Conservation (phyloP, 2,113 vertebrate genomes). For the Lophius piscatorius region DNA sequence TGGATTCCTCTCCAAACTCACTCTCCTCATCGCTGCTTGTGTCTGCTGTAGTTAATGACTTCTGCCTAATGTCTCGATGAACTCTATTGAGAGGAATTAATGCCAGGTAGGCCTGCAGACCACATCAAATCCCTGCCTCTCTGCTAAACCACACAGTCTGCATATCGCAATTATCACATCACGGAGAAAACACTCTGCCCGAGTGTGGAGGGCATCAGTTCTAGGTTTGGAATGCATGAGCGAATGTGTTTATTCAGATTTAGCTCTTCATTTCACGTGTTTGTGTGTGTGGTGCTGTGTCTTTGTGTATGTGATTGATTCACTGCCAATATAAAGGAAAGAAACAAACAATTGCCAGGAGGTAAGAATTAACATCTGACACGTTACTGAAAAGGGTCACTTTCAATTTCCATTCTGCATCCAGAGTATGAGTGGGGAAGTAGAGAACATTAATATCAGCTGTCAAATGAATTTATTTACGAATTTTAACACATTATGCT, state of each 20-base stretch:
- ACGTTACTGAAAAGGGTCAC: constrained; percentile 33
- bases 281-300: constrained; percentile 4
- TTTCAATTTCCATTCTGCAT: constrained; percentile 40
- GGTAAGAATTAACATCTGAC: constrained; percentile 41
- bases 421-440: neutral
- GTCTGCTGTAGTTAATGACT: constrained; percentile 65
- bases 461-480: constrained; percentile 51
- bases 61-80: constrained; percentile 71
- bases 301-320: constrained; percentile 29
- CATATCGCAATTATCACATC: constrained; percentile 57
- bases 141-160: constrained; percentile 37
- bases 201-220: constrained; percentile 28
- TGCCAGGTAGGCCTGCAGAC: constrained; percentile 60
- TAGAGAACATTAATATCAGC: constrained; percentile 25
- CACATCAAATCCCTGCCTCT: constrained; percentile 42
- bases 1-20: constrained; percentile 31
- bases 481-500: constrained; percentile 28
- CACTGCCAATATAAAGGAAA: constrained; percentile 13
- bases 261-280: constrained; percentile 8
- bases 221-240: constrained; percentile 18
- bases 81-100: constrained; percentile 65
- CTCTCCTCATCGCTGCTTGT: constrained; percentile 49
- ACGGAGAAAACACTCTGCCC: constrained; percentile 6
- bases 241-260: constrained; percentile 37
- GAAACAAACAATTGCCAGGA: constrained; percentile 30